A percentile compares a stretch with the other conserved stretches of the same genome.
These are phyloP conservation scores for Torymus aiolomorphi DNA, from an alignment of 2,888 invertebrate species.

Conservation along the genomic window DNA sequence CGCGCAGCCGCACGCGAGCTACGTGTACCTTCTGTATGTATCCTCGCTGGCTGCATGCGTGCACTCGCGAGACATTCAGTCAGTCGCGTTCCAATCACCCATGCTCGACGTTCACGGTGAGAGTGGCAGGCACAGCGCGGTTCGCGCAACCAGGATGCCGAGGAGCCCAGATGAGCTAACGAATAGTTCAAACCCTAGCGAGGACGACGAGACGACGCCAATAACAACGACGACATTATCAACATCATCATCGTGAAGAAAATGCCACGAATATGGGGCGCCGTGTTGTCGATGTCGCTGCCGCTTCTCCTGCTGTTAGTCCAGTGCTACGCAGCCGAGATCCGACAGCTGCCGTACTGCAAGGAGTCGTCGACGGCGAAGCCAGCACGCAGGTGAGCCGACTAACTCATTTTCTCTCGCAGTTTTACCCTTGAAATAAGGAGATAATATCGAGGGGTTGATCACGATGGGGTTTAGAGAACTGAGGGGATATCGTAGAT, in stretches of 20 bases:
- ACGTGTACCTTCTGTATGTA: too few relatives aligned
- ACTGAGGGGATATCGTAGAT: background rate
- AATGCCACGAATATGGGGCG: slow-evolving; percentile 33
- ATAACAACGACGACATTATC: background rate
- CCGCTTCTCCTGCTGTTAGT: slow-evolving; percentile 43
- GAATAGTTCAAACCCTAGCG: background rate
- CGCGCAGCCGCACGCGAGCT: too few relatives aligned
- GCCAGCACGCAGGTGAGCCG: slow-evolving; percentile 38
- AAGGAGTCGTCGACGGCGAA: slow-evolving; percentile 15
- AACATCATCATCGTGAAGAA: background rate
- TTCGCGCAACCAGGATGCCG: slow-evolving; percentile 35
- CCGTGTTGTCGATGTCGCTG: slow-evolving; percentile 14
- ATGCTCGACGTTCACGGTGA: slow-evolving; percentile 9
- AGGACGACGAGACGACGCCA: slow-evolving; percentile 1
- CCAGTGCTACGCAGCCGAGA: slow-evolving; percentile 23
- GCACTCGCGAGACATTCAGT: too few relatives aligned
- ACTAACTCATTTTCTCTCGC: too few relatives aligned
- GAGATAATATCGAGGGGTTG: background rate
- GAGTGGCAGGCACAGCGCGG: background rate
- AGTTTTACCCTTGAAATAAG: background rate
- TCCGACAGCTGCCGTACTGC: slow-evolving; percentile 53
- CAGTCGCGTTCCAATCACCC: slow-evolving; percentile 6
- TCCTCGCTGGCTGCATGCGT: too few relatives aligned
- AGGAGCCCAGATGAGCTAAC: background rate
- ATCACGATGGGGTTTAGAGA: background rate